These are phyloP conservation scores for Zoroaster sp. DNA, from an alignment of 53 echinoderm and acorn worm genomes.

Conservation along the genomic window DNA sequence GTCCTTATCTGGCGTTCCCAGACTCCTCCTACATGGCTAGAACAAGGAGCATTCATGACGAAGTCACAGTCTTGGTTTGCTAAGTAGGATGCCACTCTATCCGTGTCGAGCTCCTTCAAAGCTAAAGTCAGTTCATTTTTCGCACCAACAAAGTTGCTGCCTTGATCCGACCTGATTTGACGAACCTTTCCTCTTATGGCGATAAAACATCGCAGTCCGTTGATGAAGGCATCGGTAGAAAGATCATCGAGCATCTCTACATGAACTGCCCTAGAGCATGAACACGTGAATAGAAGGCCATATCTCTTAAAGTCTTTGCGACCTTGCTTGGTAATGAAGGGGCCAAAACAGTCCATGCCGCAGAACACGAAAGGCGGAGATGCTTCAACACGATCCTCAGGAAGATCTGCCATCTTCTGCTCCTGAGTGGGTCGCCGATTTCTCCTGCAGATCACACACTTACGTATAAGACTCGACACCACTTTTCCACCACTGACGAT, in stretches of 20 bases:
- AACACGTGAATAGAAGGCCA: slow-evolving; percentile 51
- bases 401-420: no score
- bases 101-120: slow-evolving; percentile 31
- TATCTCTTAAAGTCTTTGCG: slow-evolving; percentile 53
- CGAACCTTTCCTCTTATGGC: no score
- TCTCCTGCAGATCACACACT: no score
- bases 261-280: no score
- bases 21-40: no score
- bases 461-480: slow-evolving; percentile 32
- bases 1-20: slow-evolving; percentile 61
- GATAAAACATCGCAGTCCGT: slow-evolving; percentile 57
- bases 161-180: slow-evolving; percentile 52
- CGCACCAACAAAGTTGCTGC: slow-evolving; percentile 63
- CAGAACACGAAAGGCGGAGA: not conserved
- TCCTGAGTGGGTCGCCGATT: no score
- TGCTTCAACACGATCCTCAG: not conserved
- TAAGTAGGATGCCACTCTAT: slow-evolving; percentile 10
- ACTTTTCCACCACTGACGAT: slow-evolving; percentile 18
- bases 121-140: slow-evolving; percentile 40
- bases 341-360: no score
- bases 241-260: slow-evolving; percentile 57
- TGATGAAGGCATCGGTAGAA: slow-evolving; percentile 60
- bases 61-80: no score
- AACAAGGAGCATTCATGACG: no score
- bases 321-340: no score